Percentiles rank a stretch among this genome's conserved stretches.
Conservation (phyloP, 1,140 invertebrate species). For the Ladona fulva region DNA sequence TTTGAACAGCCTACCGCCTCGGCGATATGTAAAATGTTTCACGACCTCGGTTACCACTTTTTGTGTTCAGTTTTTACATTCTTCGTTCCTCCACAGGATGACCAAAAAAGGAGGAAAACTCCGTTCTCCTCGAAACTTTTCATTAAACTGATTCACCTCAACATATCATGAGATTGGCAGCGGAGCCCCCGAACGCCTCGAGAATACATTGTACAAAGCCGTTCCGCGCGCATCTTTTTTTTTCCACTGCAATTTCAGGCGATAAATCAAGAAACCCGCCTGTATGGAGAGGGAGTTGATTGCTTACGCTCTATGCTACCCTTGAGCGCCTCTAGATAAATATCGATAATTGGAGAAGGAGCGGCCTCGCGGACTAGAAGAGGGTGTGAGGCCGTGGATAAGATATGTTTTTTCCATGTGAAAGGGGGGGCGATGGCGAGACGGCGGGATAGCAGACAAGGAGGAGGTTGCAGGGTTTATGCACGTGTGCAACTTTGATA, state of each 20-base stretch:
- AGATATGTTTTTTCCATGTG: background rate
- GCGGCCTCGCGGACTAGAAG: background rate
- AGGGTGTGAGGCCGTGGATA: background rate
- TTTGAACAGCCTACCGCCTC: too few relatives aligned
- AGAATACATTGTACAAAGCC: background rate
- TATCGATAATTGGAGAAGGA: background rate
- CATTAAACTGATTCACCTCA: too few relatives aligned
- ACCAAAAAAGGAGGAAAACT: too few relatives aligned
- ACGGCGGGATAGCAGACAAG: background rate
- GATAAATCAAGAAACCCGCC: background rate
- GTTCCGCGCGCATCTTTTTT: background rate
- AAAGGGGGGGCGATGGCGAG: background rate
- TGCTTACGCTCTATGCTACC: background rate
- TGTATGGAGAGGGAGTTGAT: background rate
- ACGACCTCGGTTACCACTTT: too few relatives aligned
- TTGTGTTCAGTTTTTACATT: too few relatives aligned
- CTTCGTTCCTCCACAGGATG: too few relatives aligned
- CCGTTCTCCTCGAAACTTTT: too few relatives aligned
- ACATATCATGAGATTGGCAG: too few relatives aligned
- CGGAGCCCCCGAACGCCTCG: too few relatives aligned
- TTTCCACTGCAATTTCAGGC: constrained; percentile 9
- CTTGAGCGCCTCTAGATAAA: background rate
- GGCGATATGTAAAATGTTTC: too few relatives aligned
- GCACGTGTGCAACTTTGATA: background rate
- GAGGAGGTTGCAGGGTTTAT: background rate